Conservation (phyloP, 2,888 invertebrate genomes). For the Ramazzottius varieornatus region DNA sequence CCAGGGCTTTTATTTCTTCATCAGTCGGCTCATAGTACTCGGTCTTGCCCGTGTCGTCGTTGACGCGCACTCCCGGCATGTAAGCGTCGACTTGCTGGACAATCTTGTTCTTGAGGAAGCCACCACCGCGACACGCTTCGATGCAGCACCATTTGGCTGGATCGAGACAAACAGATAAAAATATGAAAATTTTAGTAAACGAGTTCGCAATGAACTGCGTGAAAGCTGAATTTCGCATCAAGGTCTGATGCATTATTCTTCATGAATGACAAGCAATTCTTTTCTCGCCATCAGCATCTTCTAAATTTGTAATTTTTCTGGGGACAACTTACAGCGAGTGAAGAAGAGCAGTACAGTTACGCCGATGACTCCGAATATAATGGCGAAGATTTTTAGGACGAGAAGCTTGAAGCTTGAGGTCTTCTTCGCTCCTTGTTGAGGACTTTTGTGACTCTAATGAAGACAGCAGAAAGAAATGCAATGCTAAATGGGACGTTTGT, state of each 20-base stretch:
- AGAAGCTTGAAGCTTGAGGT: not conserved
- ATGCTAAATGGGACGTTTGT: too few species aligned
- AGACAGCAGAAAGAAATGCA: too few species aligned
- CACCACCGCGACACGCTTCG: not conserved
- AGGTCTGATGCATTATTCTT: too few species aligned
- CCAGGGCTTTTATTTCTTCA: not conserved
- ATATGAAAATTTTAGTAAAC: too few species aligned
- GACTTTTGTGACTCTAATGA: not conserved
- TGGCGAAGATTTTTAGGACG: not conserved
- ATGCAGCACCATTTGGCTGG: not conserved
- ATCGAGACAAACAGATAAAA: not conserved
- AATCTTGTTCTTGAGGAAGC: not conserved
- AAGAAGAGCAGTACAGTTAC: not conserved
- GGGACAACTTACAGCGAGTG: not conserved
- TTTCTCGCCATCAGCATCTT: too few species aligned
- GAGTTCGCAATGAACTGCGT: too few species aligned
- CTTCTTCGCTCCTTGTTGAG: not conserved
- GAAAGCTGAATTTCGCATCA: too few species aligned
- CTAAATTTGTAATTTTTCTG: not conserved
- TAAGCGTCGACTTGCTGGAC: not conserved
- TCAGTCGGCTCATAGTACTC: conserved; percentile 1
- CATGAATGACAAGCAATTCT: too few species aligned
- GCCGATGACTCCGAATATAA: not conserved
- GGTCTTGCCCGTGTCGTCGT: not conserved
- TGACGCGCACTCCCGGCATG: not conserved